Evolutionary conservation across 2,888 invertebrate genomes (phyloP).

Genomic region (Laothoe populi): DNA sequence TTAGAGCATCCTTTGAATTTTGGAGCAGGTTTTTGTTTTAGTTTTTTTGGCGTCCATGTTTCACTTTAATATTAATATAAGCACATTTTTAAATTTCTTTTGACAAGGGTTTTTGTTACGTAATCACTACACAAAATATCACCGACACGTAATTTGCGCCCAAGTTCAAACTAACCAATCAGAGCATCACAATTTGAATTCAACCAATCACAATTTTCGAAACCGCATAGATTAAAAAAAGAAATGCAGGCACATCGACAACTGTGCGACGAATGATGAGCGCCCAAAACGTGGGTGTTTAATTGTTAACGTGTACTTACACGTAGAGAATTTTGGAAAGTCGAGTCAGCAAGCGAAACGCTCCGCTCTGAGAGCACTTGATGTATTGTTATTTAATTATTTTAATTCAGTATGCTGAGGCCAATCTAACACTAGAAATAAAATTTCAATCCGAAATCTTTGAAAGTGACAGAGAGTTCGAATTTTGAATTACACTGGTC

Average conservation of each 20-base stretch:
- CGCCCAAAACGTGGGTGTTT: slow-evolving; percentile 48
- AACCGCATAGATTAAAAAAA: not conserved
- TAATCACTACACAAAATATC: slow-evolving; percentile 15
- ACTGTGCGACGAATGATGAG: slow-evolving; percentile 32
- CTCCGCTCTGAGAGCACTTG: slow-evolving; percentile 24
- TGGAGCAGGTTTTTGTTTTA: not conserved
- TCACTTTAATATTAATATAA: not conserved
- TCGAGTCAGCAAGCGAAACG: slow-evolving; percentile 71
- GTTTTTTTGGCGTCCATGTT: not conserved
- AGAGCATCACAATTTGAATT: not conserved
- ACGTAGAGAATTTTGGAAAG: slow-evolving; percentile 78
- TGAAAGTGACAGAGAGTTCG: too few relatives aligned
- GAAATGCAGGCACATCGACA: slow-evolving; percentile 23
- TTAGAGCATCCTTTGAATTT: not conserved
- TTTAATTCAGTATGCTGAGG: not conserved
- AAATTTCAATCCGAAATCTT: not conserved
- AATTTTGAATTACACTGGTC: too few relatives aligned
- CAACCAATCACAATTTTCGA: slow-evolving; percentile 8
- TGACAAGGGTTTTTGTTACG: not conserved
- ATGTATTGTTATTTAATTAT: slow-evolving; percentile 21
- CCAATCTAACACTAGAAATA: not conserved
- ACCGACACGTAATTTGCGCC: not conserved
- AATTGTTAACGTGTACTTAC: slow-evolving; percentile 56
- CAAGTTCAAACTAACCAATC: not conserved
- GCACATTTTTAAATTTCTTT: not conserved